Percentiles rank a stretch among this genome's conserved stretches.
These are phyloP conservation scores for Crocallis elinguaria DNA, from an alignment of 2,888 invertebrate genomes.

Conservation along the genomic window DNA sequence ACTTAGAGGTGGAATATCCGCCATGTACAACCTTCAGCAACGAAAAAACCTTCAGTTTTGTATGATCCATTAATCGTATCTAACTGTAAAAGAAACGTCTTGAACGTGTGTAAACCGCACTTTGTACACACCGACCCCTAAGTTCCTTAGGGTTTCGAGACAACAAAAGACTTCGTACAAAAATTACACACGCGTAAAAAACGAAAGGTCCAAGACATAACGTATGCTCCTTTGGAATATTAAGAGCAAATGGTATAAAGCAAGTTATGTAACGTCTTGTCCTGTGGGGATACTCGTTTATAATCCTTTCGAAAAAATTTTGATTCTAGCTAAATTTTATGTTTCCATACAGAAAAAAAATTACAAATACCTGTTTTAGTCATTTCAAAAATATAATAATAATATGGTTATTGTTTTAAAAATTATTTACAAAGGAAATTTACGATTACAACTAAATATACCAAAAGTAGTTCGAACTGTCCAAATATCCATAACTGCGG, in stretches of 20 bases:
- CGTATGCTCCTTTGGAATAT: constrained; percentile 16
- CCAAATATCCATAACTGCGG: too few relatives aligned
- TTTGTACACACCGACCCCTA: neutral
- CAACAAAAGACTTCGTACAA: constrained; percentile 13
- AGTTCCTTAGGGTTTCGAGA: neutral
- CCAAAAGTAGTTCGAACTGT: too few relatives aligned
- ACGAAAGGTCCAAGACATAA: constrained; percentile 7
- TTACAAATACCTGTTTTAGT: too few relatives aligned
- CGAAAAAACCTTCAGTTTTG: neutral
- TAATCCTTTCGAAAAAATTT: neutral
- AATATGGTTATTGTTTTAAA: too few relatives aligned
- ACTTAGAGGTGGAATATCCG: too few relatives aligned
- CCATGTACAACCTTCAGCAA: neutral
- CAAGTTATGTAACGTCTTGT: neutral
- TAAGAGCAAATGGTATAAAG: constrained; percentile 1
- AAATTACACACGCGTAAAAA: constrained; percentile 20
- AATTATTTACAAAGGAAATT: too few relatives aligned
- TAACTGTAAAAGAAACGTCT: neutral
- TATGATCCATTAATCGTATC: constrained; percentile 1
- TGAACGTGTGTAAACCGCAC: neutral
- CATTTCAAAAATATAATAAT: too few relatives aligned
- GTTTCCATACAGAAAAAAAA: too few relatives aligned
- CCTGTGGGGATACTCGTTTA: neutral
- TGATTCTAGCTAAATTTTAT: neutral
- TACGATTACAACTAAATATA: too few relatives aligned